A percentile compares a stretch with the other conserved stretches of the same genome.
phyloP scores from a whole-genome alignment of 2,888 invertebrate species.

The Beris morrisii region DNA sequence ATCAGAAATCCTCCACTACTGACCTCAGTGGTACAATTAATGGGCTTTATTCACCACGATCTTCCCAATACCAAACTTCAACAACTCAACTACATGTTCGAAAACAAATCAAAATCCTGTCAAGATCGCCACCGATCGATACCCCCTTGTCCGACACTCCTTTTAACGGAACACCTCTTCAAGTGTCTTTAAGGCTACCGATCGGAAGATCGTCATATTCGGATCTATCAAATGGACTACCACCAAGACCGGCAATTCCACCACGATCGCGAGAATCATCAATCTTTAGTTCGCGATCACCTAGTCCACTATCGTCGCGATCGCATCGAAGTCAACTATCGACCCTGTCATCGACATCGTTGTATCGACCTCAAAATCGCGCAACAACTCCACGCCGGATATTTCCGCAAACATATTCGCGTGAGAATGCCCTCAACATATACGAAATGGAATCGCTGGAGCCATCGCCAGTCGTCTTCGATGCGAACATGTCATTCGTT shows the following conservation, averaged over 20 bases:
- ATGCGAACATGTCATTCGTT: conserved; percentile 79
- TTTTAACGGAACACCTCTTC: conserved; percentile 43
- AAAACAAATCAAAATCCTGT: conserved; percentile 42
- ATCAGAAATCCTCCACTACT: conserved; percentile 5
- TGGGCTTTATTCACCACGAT: background rate
- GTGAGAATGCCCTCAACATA: conserved; percentile 58
- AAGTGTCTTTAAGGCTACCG: conserved; percentile 47
- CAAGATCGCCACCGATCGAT: conserved; percentile 24
- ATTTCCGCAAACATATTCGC: conserved; percentile 66
- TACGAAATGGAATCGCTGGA: conserved; percentile 67
- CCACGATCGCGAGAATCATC: conserved; percentile 45
- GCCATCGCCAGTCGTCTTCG: conserved; percentile 77
- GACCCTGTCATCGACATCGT: conserved; percentile 40
- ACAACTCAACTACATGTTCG: conserved; percentile 48
- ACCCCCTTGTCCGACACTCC: conserved; percentile 22
- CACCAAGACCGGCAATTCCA: conserved; percentile 16
- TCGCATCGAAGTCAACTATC: conserved; percentile 46
- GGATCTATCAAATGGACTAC: conserved; percentile 28
- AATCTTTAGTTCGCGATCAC: conserved; percentile 59
- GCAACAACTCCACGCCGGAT: conserved; percentile 63
- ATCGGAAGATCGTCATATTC: conserved; percentile 39
- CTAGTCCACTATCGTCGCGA: conserved; percentile 58
- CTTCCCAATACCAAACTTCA: conserved; percentile 45
- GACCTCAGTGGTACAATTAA: background rate
- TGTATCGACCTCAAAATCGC: conserved; percentile 42